Evolutionary conservation across 2,797 vertebrate species (phyloP).

Genomic region (Enteromius afrohamiltoni): DNA sequence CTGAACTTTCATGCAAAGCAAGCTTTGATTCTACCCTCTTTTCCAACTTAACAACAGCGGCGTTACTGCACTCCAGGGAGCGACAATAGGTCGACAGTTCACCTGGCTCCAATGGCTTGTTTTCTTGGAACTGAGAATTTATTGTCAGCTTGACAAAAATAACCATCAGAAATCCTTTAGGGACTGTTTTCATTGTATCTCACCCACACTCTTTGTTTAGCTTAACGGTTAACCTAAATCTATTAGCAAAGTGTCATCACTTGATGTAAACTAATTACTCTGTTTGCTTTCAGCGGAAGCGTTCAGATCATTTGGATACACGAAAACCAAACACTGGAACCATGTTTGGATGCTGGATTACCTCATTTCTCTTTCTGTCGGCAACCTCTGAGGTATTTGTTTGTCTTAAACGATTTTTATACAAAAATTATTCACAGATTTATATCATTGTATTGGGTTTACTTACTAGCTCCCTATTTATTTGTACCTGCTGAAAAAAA

Average conservation of each 20-base stretch:
- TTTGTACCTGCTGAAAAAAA: neutral
- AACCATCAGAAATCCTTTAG: slow-evolving; percentile 25
- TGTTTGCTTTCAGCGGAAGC: slow-evolving; percentile 43
- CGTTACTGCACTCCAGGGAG: slow-evolving; percentile 51
- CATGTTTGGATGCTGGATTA: slow-evolving; percentile 74
- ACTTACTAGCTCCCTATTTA: neutral
- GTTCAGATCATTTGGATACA: slow-evolving; percentile 1
- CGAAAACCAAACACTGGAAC: slow-evolving; percentile 46
- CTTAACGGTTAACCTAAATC: neutral
- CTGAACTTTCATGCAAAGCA: slow-evolving; percentile 48
- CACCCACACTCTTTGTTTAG: neutral
- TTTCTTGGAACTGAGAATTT: slow-evolving; percentile 42
- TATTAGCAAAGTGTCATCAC: neutral
- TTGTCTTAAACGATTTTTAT: neutral
- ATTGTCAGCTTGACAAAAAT: slow-evolving; percentile 38
- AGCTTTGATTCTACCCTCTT: slow-evolving; percentile 48
- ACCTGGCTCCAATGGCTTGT: slow-evolving; percentile 38
- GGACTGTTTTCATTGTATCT: neutral
- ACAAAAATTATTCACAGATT: neutral
- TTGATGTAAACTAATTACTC: neutral
- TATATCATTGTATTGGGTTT: neutral
- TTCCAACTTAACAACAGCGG: slow-evolving; percentile 43
- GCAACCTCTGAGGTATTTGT: slow-evolving; percentile 74
- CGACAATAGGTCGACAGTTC: slow-evolving; percentile 30
- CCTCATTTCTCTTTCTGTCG: slow-evolving; percentile 73